Evolutionary conservation across 2,888 invertebrate genomes (phyloP).

Genomic region (Drosophila stalkeri): DNA sequence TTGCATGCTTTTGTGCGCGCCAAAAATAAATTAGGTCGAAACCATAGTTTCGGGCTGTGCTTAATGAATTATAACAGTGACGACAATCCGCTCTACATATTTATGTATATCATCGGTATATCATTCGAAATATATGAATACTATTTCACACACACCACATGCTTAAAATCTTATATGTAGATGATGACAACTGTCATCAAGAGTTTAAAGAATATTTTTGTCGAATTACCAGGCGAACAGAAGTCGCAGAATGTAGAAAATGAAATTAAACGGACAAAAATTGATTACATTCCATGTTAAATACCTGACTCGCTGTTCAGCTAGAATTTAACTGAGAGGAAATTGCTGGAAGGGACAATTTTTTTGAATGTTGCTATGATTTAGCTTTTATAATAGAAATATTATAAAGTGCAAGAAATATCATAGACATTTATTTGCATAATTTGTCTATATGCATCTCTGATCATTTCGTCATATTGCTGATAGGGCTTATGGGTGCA

Average conservation of each 20-base stretch:
- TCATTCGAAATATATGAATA: not conserved
- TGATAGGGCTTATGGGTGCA: slow-evolving; percentile 19
- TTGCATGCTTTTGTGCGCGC: not conserved
- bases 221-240: not conserved
- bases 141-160: not conserved
- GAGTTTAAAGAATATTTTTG: not conserved
- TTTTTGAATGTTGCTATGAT: not conserved
- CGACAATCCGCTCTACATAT: not conserved
- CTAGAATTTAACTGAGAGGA: not conserved
- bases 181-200: no score
- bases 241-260: not conserved
- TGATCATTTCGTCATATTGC: slow-evolving; percentile 7
- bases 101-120: not conserved
- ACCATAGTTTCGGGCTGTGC: no score
- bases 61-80: not conserved
- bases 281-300: not conserved
- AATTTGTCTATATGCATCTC: not conserved
- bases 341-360: not conserved
- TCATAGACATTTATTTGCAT: not conserved
- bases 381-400: not conserved
- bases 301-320: not conserved
- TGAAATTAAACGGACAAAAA: not conserved
- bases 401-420: no score
- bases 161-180: no score
- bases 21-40: no score